Evolutionary conservation across 2,113 vertebrate species (phyloP).

Genomic region (Perca schrenkii): DNA sequence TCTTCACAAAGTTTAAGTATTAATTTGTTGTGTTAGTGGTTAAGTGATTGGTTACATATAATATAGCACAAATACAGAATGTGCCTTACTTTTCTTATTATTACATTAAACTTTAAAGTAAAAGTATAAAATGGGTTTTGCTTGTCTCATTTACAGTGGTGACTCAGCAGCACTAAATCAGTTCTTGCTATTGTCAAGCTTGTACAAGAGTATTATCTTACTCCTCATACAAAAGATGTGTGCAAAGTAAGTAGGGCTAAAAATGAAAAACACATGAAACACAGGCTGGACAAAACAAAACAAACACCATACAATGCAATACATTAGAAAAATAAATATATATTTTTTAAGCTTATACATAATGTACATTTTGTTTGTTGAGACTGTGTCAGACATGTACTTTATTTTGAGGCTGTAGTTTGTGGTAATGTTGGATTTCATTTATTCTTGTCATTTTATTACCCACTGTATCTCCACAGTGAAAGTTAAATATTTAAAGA

Average conservation of each 20-base stretch:
- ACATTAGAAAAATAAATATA: not conserved
- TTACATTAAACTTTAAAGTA: not conserved
- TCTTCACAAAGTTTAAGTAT: not conserved
- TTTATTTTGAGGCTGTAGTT: not conserved
- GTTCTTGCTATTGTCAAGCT: not conserved
- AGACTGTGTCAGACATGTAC: not conserved
- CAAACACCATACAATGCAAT: not conserved
- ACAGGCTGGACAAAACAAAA: not conserved
- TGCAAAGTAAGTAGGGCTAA: not conserved
- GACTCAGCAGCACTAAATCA: not conserved
- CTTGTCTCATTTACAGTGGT: not conserved
- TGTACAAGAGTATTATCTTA: not conserved
- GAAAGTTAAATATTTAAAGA: not conserved
- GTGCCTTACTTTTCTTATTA: not conserved
- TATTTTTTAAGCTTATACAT: not conserved
- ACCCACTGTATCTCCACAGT: not conserved
- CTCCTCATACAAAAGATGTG: not conserved
- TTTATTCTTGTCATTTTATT: not conserved
- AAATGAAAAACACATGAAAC: not conserved
- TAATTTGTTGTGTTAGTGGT: not conserved
- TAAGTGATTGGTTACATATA: not conserved
- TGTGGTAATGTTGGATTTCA: not conserved
- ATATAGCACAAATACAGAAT: not conserved
- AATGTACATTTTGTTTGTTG: not conserved
- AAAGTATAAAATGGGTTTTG: not conserved